Base-by-base conservation (phyloP, 2,888 invertebrate species). In the Helobdella robusta region DNA sequence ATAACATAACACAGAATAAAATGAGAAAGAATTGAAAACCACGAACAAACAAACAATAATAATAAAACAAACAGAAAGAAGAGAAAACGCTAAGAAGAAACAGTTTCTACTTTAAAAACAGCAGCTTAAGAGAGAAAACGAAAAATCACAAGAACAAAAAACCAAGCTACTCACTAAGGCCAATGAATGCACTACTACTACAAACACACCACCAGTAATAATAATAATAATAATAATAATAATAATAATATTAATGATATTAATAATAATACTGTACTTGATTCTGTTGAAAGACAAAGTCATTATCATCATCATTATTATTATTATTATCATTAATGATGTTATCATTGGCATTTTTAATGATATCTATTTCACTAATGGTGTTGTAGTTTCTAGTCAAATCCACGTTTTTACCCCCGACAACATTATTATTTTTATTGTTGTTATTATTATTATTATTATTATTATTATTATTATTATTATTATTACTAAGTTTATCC, bases 211-310 rank as follows among this genome's bases (percentile, higher is more conserved):
- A 50, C 50, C 8, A 50, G 8, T 25, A 50, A 8, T n/a, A 50
- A n/a, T 25, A 50, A 20, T 25, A 50, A 20, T 50, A 11, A 8
- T 50, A 50, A 6, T 40, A 40, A 40, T 40, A 40, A 40, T 15
- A 40, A 40, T 15, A 40, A 40, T 15, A 15, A 15, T 15, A 40
- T 11, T 40, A n/a, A n/a, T 15, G n/a, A 40, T 40, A 15, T 40
- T 15, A 40, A 40, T 15, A 40, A 40, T 30, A 28, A 6, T 11
- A 56, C 4, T n/a, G 4, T 30, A 56, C 56, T 32, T 56, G 56
- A 56, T 56, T 56, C 32, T 56, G 56, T 20, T 56, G 56, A 20
- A 30, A 56, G 56, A 56, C 32, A 11, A 30, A 56, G n/a, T 56
- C 32, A 25, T 56, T 32, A 15, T 40, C 44, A 40, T 15, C n/a